A percentile compares a stretch with the other conserved stretches of the same genome.
phyloP scores from a whole-genome alignment of 2,113 vertebrate genomes.

The Chinchilla lanigera region DNA sequence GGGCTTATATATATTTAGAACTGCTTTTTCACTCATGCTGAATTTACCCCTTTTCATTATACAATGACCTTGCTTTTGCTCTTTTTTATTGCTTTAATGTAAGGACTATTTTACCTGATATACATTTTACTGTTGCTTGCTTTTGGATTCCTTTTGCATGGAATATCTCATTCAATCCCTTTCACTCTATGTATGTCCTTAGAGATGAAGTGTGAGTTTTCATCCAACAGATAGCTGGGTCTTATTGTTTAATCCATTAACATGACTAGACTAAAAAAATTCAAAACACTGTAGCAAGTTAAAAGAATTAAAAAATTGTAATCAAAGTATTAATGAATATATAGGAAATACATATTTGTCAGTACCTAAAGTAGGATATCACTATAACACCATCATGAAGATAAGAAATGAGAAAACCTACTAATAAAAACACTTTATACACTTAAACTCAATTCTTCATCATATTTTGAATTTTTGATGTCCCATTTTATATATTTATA shows the following conservation, averaged over 20 bases:
- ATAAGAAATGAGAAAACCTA: not conserved
- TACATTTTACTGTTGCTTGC: not conserved
- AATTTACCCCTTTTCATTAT: not conserved
- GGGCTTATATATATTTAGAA: not conserved
- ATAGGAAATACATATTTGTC: slow-evolving; percentile 86
- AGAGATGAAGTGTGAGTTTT: not conserved
- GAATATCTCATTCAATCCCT: not conserved
- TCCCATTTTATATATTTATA: not conserved
- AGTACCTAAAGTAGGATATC: slow-evolving; percentile 84
- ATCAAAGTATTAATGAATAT: slow-evolving; percentile 89
- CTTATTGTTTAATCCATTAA: not conserved
- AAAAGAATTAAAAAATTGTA: slow-evolving; percentile 79
- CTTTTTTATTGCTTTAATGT: not conserved
- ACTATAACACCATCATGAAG: no score
- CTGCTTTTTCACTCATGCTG: not conserved
- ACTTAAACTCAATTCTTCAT: not conserved
- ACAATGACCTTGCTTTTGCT: not conserved
- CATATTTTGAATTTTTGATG: not conserved
- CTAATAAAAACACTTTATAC: not conserved
- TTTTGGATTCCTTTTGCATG: not conserved
- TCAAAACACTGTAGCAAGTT: no score
- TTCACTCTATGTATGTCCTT: not conserved
- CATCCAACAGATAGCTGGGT: not conserved
- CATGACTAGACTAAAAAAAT: no score
- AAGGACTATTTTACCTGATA: not conserved